These are phyloP conservation scores for Drosophila formosana DNA, from an alignment of 2,888 invertebrate genomes.

Conservation along the genomic window DNA sequence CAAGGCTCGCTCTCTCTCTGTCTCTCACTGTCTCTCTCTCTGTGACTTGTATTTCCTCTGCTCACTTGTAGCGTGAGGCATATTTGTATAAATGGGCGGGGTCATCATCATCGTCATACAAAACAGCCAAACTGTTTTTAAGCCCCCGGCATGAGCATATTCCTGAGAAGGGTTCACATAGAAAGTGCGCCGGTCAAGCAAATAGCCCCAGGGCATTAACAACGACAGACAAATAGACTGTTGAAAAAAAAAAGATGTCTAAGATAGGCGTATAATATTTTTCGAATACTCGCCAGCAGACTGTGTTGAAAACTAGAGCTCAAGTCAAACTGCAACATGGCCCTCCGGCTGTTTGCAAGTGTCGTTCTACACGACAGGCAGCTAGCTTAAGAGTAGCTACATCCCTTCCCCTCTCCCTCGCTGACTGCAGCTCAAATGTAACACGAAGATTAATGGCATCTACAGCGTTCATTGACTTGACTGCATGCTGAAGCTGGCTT, in stretches of 20 bases:
- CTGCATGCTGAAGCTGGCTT: constrained; percentile 24
- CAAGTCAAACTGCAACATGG: constrained; percentile 48
- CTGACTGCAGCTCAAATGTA: constrained; percentile 35
- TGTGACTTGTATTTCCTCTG: constrained; percentile 9
- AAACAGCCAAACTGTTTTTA: constrained; percentile 31
- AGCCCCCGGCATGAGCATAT: constrained; percentile 42
- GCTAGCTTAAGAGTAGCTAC: not conserved
- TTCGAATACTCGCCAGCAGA: not conserved
- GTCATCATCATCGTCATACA: constrained; percentile 21
- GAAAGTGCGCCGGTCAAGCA: constrained; percentile 54
- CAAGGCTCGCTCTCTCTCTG: constrained; percentile 2
- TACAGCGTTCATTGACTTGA: constrained; percentile 55
- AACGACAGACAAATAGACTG: constrained; percentile 55
- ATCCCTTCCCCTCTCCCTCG: not conserved
- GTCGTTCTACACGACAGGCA: constrained; percentile 59
- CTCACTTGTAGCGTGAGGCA: constrained; percentile 12
- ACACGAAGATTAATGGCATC: constrained; percentile 70
- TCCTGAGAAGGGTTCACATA: constrained; percentile 47
- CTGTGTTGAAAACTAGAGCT: constrained; percentile 29
- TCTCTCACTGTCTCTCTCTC: not conserved
- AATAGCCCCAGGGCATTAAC: constrained; percentile 63
- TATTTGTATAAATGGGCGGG: constrained; percentile 47
- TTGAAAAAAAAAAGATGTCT: constrained; percentile 48
- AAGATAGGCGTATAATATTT: constrained; percentile 48
- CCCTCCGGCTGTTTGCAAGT: constrained; percentile 67